Evolutionary conservation across 2,113 vertebrate genomes (phyloP).

Genomic region (Sylvia atricapilla): DNA sequence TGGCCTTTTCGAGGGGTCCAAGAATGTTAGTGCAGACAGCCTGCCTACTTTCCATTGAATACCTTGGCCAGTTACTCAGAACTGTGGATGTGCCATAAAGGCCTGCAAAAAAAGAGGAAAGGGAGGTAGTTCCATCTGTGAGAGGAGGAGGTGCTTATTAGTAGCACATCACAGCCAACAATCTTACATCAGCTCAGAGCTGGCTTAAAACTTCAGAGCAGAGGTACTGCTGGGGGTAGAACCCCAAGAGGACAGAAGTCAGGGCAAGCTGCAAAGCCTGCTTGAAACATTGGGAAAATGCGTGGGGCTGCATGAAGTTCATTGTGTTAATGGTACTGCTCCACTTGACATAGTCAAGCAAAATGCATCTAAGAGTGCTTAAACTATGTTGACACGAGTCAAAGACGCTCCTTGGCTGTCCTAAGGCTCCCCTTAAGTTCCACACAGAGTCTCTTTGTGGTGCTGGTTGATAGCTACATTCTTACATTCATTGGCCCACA

Average conservation of each 20-base stretch:
- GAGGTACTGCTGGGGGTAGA: not conserved
- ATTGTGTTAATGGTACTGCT: not conserved
- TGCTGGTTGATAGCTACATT: not conserved
- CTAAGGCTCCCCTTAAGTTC: not conserved
- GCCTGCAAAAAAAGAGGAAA: not conserved
- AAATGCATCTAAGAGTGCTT: not conserved
- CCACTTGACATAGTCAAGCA: not conserved
- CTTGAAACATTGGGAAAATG: not conserved
- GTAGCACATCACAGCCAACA: not conserved
- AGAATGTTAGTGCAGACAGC: slow-evolving; percentile 46
- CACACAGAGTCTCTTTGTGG: not conserved
- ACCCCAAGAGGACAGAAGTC: not conserved
- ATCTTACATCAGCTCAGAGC: not conserved
- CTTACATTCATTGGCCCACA: not conserved
- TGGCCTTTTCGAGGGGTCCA: slow-evolving; percentile 62
- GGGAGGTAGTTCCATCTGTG: not conserved
- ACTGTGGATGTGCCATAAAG: slow-evolving; percentile 48
- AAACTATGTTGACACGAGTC: not conserved
- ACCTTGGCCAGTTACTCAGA: slow-evolving; percentile 50
- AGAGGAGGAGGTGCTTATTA: not conserved
- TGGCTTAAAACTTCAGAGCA: not conserved
- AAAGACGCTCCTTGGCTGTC: not conserved
- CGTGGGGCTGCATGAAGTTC: not conserved
- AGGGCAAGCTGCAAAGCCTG: not conserved
- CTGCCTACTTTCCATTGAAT: slow-evolving; percentile 61